A percentile compares a stretch with the other conserved stretches of the same genome.
Evolutionary conservation across 2,113 vertebrate genomes (phyloP).

Genomic region (Carlito syrichta): DNA sequence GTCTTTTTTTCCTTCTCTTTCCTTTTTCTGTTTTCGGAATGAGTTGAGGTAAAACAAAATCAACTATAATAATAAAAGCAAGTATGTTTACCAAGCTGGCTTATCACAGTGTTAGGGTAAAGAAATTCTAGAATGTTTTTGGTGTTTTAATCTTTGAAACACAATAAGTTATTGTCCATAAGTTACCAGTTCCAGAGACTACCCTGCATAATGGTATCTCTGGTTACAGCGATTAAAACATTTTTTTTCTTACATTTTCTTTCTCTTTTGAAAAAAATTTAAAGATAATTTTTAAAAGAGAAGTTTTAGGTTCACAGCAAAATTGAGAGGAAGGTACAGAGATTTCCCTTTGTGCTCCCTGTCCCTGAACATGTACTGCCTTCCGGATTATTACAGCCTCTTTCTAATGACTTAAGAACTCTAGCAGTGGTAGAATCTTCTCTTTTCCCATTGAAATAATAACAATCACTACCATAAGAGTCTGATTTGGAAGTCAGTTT

Average conservation of each 20-base stretch:
- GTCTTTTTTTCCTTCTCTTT: background rate
- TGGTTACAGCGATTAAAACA: background rate
- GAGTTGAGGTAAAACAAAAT: background rate
- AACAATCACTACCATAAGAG: constrained; percentile 27
- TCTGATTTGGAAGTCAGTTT: constrained; percentile 33
- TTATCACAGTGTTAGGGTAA: background rate
- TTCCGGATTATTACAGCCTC: background rate
- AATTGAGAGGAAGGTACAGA: background rate
- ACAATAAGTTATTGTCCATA: background rate
- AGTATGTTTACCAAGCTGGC: background rate
- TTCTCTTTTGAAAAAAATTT: background rate
- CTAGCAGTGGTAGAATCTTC: background rate
- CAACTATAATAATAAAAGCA: background rate
- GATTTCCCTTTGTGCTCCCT: background rate
- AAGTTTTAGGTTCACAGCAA: background rate
- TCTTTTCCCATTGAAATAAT: constrained; percentile 38
- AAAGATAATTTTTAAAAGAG: background rate
- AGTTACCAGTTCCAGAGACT: constrained; percentile 25
- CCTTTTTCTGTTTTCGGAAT: background rate
- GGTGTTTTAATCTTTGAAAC: constrained; percentile 21
- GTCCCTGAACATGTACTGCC: too few relatives aligned
- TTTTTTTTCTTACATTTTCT: background rate
- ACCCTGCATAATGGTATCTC: background rate
- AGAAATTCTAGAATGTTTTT: background rate
- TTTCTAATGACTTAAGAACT: background rate